Evolutionary conservation across 2,113 vertebrate species (phyloP).

Genomic region (Mugil cephalus): DNA sequence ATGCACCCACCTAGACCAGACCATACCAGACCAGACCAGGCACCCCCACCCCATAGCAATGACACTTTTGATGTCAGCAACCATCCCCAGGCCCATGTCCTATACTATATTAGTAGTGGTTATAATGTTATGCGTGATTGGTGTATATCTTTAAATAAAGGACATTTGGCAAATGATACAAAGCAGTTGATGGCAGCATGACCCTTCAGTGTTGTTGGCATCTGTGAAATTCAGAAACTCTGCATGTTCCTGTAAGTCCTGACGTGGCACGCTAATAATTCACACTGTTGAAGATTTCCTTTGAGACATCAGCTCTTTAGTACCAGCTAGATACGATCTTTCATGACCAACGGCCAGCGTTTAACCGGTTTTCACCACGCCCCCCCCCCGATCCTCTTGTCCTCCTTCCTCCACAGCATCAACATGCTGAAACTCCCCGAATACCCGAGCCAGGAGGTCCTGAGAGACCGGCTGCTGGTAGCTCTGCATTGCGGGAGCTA

Average conservation of each 20-base stretch:
- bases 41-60: no score
- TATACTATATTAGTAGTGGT: no score
- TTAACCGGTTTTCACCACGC: neutral
- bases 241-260: no score
- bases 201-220: slow-evolving; percentile 22
- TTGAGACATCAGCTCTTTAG: neutral
- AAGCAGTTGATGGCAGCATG: slow-evolving; percentile 77
- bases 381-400: neutral
- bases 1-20: no score
- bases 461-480: slow-evolving; percentile 95
- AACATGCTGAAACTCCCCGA: slow-evolving; percentile 99
- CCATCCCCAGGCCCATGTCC: no score
- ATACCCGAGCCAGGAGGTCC: slow-evolving; percentile 94
- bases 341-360: slow-evolving; percentile 1
- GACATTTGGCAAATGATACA: neutral
- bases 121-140: no score
- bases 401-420: slow-evolving; percentile 85
- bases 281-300: slow-evolving; percentile 2
- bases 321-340: slow-evolving; percentile 1
- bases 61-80: no score
- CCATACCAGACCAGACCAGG: no score
- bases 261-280: no score
- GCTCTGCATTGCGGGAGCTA: slow-evolving; percentile 98
- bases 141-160: neutral
- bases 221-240: neutral